Conservation (phyloP, 2,888 invertebrate species). For the Rhagonycha lutea region DNA sequence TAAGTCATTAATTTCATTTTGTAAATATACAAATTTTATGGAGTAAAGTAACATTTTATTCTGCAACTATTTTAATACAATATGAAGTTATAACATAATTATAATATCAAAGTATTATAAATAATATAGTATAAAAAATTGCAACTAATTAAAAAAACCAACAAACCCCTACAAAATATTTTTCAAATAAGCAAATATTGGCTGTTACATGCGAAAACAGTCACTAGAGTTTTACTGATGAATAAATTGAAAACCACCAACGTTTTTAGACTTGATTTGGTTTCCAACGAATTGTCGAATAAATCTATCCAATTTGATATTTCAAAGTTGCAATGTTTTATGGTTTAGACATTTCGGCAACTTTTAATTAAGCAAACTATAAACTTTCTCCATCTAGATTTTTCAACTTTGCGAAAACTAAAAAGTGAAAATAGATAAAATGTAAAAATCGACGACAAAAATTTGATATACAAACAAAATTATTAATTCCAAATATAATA, state of each 20-base stretch:
- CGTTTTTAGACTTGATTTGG: neutral
- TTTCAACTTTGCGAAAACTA: neutral
- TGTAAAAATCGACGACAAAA: neutral
- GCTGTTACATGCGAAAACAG: neutral
- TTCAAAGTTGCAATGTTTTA: neutral
- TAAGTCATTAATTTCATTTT: no score
- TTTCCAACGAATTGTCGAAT: neutral
- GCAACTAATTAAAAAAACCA: neutral
- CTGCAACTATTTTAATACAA: no score
- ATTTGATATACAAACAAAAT: neutral
- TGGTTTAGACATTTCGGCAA: neutral
- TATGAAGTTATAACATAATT: no score
- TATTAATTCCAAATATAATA: neutral
- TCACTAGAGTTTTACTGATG: neutral
- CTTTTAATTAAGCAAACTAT: neutral
- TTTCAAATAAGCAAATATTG: neutral
- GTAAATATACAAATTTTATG: no score
- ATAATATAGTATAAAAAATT: no score
- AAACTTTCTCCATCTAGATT: neutral
- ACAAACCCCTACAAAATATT: neutral
- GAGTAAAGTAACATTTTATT: no score
- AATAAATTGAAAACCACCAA: neutral
- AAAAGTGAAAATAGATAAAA: neutral
- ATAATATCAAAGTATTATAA: no score
- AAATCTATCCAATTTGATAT: neutral